Evolutionary conservation across 1,140 invertebrate genomes (phyloP), one percentile per base, ranked within the genome.

Genomic region (Antheraea pernyi): DNA sequence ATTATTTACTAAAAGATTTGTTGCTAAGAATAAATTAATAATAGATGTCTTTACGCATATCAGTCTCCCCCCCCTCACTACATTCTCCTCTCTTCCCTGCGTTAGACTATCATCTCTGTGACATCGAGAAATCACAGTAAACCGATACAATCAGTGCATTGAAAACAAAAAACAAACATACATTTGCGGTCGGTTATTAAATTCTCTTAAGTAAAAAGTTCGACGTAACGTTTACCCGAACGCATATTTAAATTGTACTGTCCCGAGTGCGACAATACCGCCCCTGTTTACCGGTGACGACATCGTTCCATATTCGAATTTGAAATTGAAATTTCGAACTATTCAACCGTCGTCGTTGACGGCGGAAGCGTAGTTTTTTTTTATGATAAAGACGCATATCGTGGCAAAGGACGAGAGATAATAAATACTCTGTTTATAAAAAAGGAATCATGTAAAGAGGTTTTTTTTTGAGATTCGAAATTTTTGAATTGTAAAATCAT

Each of bases 271-370:
- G 67, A 72, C 71, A 72, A 72, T 65, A 42, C 59, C 58, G 48
- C 69, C 19, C 46, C 58, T 71, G 69, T 71, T 75, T 76, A 78
- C 75, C 77, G 68, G 68, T 75, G 73, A 78, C 74, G 70, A 77
- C 71, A 78, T 80, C 75, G 71, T 73, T 73, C 74, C 59, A 71
- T 75, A 82, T 82, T 53, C 46, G 46, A 53, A 53, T 53, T 82
- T 77, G 73, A 78, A 79, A 76, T 82, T 82, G 73, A 74, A 81
- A 78, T 74, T 69, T 71, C 66, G 67, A 70, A 75, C 46, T 53
- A 53, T 73, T 70, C 69, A 71, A 67, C 69, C 58, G 18, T 53
- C 46, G 36, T 62, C 73, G 46, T 13, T 11, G 46, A 53, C 46
- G 46, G 16, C 46, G 46, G 46, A 53, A 53, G 46, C 10, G 16